Percentiles rank a stretch among this genome's conserved stretches.
Evolutionary conservation across 2,888 invertebrate species (phyloP).

Genomic region (Dicranocentrus wangi): DNA sequence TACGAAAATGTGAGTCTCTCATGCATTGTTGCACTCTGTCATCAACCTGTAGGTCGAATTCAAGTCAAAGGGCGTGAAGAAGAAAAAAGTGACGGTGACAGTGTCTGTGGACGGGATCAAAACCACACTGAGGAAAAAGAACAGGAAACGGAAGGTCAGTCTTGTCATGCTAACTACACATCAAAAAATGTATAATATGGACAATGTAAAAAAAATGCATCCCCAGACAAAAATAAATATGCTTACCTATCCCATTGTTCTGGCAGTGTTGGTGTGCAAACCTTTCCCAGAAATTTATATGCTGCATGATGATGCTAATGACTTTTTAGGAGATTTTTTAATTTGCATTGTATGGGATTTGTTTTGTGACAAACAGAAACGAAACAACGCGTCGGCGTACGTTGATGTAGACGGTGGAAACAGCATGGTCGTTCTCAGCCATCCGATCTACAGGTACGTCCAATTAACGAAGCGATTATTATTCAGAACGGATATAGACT

Average conservation of each 20-base stretch:
- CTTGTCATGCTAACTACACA: not conserved
- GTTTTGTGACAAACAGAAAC: constrained; percentile 32
- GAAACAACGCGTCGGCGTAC: constrained; percentile 43
- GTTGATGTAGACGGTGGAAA: constrained; percentile 58
- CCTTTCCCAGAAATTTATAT: too few relatives aligned
- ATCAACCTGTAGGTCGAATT: constrained; percentile 99
- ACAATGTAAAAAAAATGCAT: not conserved
- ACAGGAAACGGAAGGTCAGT: constrained; percentile 78
- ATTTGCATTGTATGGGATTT: not conserved
- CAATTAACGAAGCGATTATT: not conserved
- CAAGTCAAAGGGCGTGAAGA: constrained; percentile 97
- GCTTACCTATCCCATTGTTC: too few relatives aligned
- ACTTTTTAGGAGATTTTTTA: not conserved
- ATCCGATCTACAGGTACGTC: constrained; percentile 88
- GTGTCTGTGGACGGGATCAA: constrained; percentile 96
- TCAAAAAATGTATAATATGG: not conserved
- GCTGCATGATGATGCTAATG: not conserved
- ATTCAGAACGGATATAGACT: not conserved
- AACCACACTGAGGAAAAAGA: constrained; percentile 86
- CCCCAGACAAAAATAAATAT: too few relatives aligned
- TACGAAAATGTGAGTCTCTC: too few relatives aligned
- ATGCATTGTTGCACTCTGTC: constrained; percentile 76
- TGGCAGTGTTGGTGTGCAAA: too few relatives aligned
- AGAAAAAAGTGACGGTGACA: constrained; percentile 95
- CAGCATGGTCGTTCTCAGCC: constrained; percentile 86